Evolutionary conservation across 2,113 vertebrate genomes (phyloP).

Genomic region (Sinosuthora webbiana): DNA sequence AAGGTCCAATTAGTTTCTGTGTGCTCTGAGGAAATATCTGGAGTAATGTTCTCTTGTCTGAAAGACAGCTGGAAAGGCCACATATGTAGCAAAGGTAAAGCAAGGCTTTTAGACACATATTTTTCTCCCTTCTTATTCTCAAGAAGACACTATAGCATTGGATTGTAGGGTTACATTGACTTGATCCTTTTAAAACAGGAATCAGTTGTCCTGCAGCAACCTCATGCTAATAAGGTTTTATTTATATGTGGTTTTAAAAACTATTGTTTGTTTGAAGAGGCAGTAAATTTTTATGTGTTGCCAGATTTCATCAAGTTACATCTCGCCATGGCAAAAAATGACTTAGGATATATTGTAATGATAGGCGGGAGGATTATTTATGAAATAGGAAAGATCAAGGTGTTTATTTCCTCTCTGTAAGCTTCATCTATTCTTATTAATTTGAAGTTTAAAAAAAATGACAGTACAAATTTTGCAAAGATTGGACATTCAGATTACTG

Average conservation of each 20-base stretch:
- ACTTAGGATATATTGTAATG: neutral
- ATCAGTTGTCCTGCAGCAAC: neutral
- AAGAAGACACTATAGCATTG: neutral
- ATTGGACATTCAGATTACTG: neutral
- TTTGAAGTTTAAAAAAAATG: neutral
- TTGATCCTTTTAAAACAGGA: neutral
- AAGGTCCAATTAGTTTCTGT: neutral
- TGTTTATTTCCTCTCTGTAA: neutral
- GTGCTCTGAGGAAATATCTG: neutral
- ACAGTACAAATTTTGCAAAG: neutral
- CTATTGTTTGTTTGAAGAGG: neutral
- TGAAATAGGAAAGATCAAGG: neutral
- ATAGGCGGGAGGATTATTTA: neutral
- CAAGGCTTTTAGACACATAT: neutral
- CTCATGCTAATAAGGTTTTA: accelerated
- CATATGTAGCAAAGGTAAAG: neutral
- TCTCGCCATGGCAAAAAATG: neutral
- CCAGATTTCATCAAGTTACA: neutral
- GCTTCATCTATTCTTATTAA: neutral
- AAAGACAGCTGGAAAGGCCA: neutral
- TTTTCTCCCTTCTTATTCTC: neutral
- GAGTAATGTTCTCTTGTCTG: neutral
- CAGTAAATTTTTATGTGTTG: neutral
- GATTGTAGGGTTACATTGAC: neutral
- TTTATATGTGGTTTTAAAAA: neutral